Conservation (phyloP, 2,113 vertebrate species). For the Callospermophilus lateralis region DNA sequence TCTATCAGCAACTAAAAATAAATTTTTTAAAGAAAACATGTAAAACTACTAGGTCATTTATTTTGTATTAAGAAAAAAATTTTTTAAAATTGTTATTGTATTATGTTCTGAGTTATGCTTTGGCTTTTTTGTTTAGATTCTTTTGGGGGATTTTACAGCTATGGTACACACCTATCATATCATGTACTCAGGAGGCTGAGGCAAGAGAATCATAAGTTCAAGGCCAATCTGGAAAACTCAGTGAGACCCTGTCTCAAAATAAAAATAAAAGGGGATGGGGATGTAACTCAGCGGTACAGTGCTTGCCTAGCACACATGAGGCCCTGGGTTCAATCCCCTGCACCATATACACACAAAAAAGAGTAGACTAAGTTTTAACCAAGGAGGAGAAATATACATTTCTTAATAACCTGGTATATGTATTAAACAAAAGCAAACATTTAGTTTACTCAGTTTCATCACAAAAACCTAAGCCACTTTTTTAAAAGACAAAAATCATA, state of each 20-base stretch:
- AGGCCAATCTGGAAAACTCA: background rate
- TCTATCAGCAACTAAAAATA: background rate
- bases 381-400: background rate
- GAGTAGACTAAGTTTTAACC: background rate
- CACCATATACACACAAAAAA: background rate
- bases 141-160: background rate
- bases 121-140: background rate
- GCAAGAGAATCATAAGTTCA: background rate
- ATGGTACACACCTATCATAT: background rate
- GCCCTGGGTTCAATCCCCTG: background rate
- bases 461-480: constrained; percentile 4
- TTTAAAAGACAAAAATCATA: constrained; percentile 7
- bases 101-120: background rate
- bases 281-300: background rate
- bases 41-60: too few relatives aligned
- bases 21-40: background rate
- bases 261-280: background rate
- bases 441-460: background rate
- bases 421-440: background rate
- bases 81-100: too few relatives aligned
- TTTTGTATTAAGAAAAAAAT: too few relatives aligned
- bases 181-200: background rate
- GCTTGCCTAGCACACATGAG: background rate
- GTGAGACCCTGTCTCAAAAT: background rate
- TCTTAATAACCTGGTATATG: background rate